Base-by-base conservation (phyloP, 2,113 vertebrate species). In the Electrona antarctica region DNA sequence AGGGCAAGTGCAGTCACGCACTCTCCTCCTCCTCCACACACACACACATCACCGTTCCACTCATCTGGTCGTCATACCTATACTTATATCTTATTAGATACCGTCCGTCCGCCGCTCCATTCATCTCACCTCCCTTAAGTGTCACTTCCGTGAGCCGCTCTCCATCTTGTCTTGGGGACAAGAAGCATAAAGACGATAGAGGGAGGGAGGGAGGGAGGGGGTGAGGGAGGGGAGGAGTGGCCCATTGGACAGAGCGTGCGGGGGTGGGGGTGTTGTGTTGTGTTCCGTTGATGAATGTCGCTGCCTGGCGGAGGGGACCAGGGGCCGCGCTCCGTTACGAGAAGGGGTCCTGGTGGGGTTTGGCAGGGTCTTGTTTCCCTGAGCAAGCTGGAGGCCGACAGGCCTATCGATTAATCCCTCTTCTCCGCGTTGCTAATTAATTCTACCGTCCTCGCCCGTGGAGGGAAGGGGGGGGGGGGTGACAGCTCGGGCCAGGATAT, bases 381-480 rank as follows among this genome's bases (percentile, higher is more conserved):
- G 74, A 67, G 71, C 69, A 33, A 10, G 51, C 52, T 10, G 75
- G 47, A 76, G 64, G 59, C 68, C 81, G 85, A 78, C 87, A 82
- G 76, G n/a, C 15, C n/a, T 83, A 87, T 90, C 67, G 85, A 89
- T 91, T 77, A 84, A 79, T 81, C 77, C 75, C n/a, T n/a, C 62
- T 69, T 72, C 69, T 76, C 76, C 0, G 46, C 64, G 73, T 87
- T 49, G 14, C 78, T 85, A 79, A 90, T 89, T 74, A 81, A 87
- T 90, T 80, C 52, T 48, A 72, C 67, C 77, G 52, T 49, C 12
- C 33, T 7, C 11, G 13, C 10, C 11, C n/a, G 60, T 41, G 33
- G 33, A 41, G 33, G 33, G 33, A 41, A 4, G 33, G 33, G 33
- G 33, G 5, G 33, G 33, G 5, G 33, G 33, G 5, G 33, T 41